Evolutionary conservation across 2,888 invertebrate genomes (phyloP).

Genomic region (Cynaeus angustus): DNA sequence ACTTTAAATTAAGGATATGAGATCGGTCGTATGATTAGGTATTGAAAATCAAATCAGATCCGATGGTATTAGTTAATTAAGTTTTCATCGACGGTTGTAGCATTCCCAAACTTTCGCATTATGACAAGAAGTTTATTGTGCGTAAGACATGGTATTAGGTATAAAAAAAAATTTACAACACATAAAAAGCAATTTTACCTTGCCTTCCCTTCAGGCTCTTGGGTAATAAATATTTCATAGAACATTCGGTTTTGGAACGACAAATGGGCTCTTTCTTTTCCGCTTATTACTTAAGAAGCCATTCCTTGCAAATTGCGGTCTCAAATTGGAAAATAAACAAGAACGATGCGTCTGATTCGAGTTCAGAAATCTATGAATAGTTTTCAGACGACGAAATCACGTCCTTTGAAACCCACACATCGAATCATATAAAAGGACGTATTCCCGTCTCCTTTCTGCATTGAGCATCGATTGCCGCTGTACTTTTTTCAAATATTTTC

Average conservation of each 20-base stretch:
- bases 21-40: slow-evolving; percentile 19
- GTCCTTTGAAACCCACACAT: slow-evolving; percentile 15
- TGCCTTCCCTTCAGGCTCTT: slow-evolving; percentile 11
- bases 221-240: slow-evolving; percentile 41
- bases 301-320: slow-evolving; percentile 21
- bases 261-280: slow-evolving; percentile 13
- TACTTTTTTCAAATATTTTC: slow-evolving; percentile 10
- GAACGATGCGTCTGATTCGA: neutral
- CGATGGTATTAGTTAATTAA: slow-evolving; percentile 40
- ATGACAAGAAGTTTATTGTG: slow-evolving; percentile 8
- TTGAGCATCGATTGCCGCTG: neutral
- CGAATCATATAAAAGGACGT: neutral
- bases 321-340: slow-evolving; percentile 26
- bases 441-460: slow-evolving; percentile 1
- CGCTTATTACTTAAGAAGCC: slow-evolving; percentile 29
- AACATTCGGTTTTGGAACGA: slow-evolving; percentile 23
- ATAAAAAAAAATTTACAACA: slow-evolving; percentile 27
- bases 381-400: slow-evolving; percentile 15
- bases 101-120: neutral
- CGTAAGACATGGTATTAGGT: slow-evolving; percentile 3
- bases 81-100: slow-evolving; percentile 23
- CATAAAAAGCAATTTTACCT: slow-evolving; percentile 37
- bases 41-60: slow-evolving; percentile 27
- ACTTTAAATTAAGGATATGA: slow-evolving; percentile 39
- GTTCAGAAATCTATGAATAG: slow-evolving; percentile 24